Percentiles rank a stretch among this genome's conserved stretches.
Conservation (phyloP, 1,140 invertebrate species). For the Drosophila ohnishii region DNA sequence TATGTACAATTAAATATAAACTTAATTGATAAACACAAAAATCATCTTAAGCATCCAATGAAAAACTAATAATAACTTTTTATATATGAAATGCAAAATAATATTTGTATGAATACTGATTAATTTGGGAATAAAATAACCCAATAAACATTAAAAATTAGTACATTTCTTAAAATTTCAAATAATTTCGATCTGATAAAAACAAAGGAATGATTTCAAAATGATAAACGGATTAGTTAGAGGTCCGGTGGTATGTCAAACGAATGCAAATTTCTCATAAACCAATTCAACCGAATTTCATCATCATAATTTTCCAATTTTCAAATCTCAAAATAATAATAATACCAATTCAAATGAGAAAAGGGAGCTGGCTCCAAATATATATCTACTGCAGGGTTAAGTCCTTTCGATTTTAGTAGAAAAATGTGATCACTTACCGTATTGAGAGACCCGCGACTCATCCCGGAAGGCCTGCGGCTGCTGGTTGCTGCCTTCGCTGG, state of each 20-base stretch:
- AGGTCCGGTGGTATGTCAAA: slow-evolving; percentile 14
- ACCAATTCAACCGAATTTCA: slow-evolving; percentile 54
- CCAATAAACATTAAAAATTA: neutral
- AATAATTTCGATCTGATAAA: neutral
- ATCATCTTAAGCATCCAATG: slow-evolving; percentile 8
- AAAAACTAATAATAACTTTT: slow-evolving; percentile 4
- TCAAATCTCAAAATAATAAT: slow-evolving; percentile 22
- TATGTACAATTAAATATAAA: slow-evolving; percentile 5
- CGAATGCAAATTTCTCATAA: slow-evolving; percentile 47
- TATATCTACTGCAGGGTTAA: slow-evolving; percentile 17
- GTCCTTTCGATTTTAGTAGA: neutral
- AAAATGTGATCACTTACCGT: slow-evolving; percentile 85
- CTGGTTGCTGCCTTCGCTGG: slow-evolving; percentile 78
- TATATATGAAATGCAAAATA: neutral
- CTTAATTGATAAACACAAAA: slow-evolving; percentile 18
- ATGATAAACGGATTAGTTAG: slow-evolving; percentile 23
- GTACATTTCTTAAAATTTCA: neutral
- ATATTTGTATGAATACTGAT: slow-evolving; percentile 1
- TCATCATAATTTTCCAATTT: slow-evolving; percentile 2
- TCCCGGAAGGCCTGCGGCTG: slow-evolving; percentile 88
- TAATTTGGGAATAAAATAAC: neutral
- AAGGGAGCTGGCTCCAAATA: slow-evolving; percentile 23
- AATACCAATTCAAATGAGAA: slow-evolving; percentile 27
- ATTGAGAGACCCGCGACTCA: slow-evolving; percentile 88
- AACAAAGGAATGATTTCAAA: neutral